Percentiles rank a stretch among this genome's conserved stretches.
Conservation (phyloP, 2,888 invertebrate genomes). For the Andrena dorsata region DNA sequence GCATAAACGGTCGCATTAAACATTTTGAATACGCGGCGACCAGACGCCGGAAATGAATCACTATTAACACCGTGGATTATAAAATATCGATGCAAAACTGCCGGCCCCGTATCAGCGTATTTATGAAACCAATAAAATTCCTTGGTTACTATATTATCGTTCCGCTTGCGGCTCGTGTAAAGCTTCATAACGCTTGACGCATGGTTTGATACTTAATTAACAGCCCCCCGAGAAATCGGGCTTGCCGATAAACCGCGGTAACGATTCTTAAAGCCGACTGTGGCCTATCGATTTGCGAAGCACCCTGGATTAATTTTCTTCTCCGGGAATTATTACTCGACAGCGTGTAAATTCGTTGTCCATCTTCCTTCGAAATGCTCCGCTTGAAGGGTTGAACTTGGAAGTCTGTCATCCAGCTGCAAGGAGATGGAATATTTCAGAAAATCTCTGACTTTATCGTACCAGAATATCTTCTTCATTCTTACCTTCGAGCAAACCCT, state of each 20-base stretch:
- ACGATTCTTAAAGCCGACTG: neutral
- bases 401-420: no score
- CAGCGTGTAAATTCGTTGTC: neutral
- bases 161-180: conserved; percentile 19
- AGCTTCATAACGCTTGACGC: conserved; percentile 35
- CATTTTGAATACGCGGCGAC: conserved; percentile 40
- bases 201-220: conserved; percentile 38
- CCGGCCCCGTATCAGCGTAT: conserved; percentile 25
- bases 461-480: no score
- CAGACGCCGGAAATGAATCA: conserved; percentile 47
- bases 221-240: conserved; percentile 7
- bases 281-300: neutral
- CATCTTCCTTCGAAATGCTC: neutral
- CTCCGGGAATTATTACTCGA: neutral
- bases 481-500: no score
- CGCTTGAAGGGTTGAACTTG: no score
- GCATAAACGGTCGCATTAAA: conserved; percentile 39
- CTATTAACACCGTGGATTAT: conserved; percentile 52
- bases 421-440: no score
- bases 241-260: neutral
- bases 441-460: no score
- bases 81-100: conserved; percentile 63
- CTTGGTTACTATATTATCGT: conserved; percentile 54
- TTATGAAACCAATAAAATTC: conserved; percentile 64
- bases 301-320: neutral